phyloP scores from a whole-genome alignment of 1,140 invertebrate genomes.

The Octopus sinensis region DNA sequence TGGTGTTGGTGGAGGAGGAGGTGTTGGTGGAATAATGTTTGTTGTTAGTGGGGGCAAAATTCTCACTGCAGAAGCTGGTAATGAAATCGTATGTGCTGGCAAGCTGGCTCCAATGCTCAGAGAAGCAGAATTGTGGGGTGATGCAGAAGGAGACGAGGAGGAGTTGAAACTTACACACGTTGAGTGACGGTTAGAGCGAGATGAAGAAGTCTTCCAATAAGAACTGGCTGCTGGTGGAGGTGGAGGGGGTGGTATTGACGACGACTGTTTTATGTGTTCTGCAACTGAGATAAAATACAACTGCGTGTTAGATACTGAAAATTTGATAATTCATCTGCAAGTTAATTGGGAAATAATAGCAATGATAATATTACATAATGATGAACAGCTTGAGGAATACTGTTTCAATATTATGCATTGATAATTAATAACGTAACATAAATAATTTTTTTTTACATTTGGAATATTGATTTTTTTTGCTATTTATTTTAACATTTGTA shows the following conservation, averaged over 20 bases:
- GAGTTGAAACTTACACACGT: conserved; percentile 12
- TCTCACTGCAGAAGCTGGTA: conserved; percentile 1
- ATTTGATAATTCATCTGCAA: too few relatives aligned
- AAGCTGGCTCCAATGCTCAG: not conserved
- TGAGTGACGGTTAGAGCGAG: not conserved
- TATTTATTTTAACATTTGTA: too few relatives aligned
- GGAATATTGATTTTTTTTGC: too few relatives aligned
- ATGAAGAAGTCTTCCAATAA: too few relatives aligned
- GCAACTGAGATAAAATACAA: not conserved
- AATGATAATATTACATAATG: too few relatives aligned
- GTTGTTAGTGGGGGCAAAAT: not conserved
- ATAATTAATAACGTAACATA: too few relatives aligned
- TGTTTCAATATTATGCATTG: too few relatives aligned
- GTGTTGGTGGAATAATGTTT: not conserved
- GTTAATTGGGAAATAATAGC: too few relatives aligned
- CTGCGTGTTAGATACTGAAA: too few relatives aligned
- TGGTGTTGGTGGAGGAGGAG: not conserved
- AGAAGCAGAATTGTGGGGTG: not conserved
- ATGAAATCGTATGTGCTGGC: not conserved
- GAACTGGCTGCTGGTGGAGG: not conserved
- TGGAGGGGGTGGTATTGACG: not conserved
- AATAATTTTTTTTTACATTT: too few relatives aligned
- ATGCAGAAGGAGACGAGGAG: not conserved
- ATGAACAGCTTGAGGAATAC: too few relatives aligned
- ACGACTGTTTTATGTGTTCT: not conserved